Evolutionary conservation across 1,140 invertebrate species (phyloP), one percentile per base, ranked within the genome.

Genomic region (Drosophila bifasciata): DNA sequence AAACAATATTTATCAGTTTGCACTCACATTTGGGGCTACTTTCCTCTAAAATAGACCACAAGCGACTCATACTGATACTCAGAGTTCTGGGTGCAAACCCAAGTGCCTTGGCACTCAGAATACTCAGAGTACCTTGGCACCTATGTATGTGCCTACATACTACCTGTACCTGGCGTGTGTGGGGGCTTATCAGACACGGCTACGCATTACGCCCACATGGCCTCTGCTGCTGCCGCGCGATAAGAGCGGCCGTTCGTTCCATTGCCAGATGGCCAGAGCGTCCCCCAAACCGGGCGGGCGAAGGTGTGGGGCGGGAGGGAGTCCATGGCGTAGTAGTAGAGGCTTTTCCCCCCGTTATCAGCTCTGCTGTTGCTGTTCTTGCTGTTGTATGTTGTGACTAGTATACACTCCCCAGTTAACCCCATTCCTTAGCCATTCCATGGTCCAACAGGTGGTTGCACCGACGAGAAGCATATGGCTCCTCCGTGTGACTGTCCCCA

Each of bases 1-100:
- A 81, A 81, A 81, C 78, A 81, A 76, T 81, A 76, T 79, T 78
- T 81, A 81, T 81, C 79, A 80, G 72, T 76, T 76, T 67, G 77
- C 56, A 76, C 70, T 69, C 36, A 11, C 11, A 36, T 36, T 36
- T 36, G 43, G 39, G 49, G 41, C 52, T 66, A 40, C 16, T 19
- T 23, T 43, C 48, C 59, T 64, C 64, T 53, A 62, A 81, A 79
- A 79, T 79, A 81, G 77, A 71, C 56, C 72, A 76, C 40, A 21
- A 21, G 13, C 44, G 32, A 64, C 41, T 46, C 43, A 57, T 36
- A 9, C 59, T 44, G 3, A 13, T 3, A 6, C 16, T 13, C 3
- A 3, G 32, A 36, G 11, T 3, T 25, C 56, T 48, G 41, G 60
- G 79, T 81, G 68, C 79, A 81, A 13, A 36, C 0, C 32, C 32